Base-by-base conservation (phyloP, 1,140 invertebrate species). In the Panagrolaimus sp. region DNA sequence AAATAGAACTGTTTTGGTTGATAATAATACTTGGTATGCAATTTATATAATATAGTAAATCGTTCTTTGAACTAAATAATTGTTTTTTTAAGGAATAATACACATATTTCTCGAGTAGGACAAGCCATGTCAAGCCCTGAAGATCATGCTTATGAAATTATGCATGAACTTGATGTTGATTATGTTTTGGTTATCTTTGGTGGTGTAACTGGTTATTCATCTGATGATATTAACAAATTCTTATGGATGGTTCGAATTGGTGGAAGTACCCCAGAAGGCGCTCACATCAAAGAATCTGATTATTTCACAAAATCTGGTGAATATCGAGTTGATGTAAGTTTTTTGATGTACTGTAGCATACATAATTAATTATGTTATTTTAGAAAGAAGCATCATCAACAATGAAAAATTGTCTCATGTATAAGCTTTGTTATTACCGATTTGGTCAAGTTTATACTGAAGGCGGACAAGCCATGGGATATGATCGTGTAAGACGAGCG, bases 191-290 rank as follows among this genome's bases (percentile, higher is more conserved):
- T 89, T 26, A 98, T 98, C 80, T 98, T 98, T 86, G 96, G 96
- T 32, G 96, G 96, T 24, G 91, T 98, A 17, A 98, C 97, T 78
- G 95, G 96, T 0, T 98, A 98, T 84, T 97, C 94, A 0, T 95
- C 95, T 0, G 96, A 98, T 85, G 96, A 75, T 76, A 98, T 99
- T 76, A 99, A 99, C 83, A 99, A 99, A 85, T 99, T 99, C 83
- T 88, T 99, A 65, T 99, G 96, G 96, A 99, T 98, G 96, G 96
- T 99, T 5, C 85, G 96, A 72, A 99, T 99, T 76, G 96, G 96
- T 97, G 86, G 96, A 94, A 58, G 95, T 97, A 86, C 95, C 96
- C 88, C 96, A 94, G 9, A 95, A 63, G 77, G 71, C 1, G 26
- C 21, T 12, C 74, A 78, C 45, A 81, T 86, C 52, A 84, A 92